Conservation (phyloP, 2,113 vertebrate genomes). For the Vicugna pacos region DNA sequence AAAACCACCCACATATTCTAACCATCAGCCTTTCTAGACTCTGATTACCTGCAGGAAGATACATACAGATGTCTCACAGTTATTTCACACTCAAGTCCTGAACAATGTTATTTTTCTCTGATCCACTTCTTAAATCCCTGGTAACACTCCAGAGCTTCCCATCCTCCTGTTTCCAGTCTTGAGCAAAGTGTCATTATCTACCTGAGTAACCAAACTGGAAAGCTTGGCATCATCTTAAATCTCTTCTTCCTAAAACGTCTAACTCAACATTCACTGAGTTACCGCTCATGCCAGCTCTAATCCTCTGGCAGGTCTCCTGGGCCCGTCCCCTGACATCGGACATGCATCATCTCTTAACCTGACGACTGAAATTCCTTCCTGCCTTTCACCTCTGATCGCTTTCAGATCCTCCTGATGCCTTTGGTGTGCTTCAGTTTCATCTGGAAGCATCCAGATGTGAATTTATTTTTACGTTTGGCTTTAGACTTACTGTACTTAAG, state of each 20-base stretch:
- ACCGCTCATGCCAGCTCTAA: not conserved
- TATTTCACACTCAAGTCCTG: slow-evolving; percentile 1
- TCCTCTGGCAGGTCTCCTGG: not conserved
- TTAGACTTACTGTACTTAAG: not conserved
- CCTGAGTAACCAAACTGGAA: not conserved
- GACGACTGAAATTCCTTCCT: not conserved
- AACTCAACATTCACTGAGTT: not conserved
- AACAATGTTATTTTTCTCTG: not conserved
- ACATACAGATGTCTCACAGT: not conserved
- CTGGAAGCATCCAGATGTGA: not conserved
- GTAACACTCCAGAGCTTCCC: not conserved
- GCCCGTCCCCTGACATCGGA: not conserved
- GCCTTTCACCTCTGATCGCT: not conserved
- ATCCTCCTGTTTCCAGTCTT: not conserved
- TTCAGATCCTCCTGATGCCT: not conserved
- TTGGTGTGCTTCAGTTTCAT: not conserved
- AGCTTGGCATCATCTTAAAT: not conserved
- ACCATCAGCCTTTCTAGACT: not conserved
- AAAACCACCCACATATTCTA: not conserved
- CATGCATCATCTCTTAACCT: not conserved
- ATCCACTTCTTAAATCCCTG: not conserved
- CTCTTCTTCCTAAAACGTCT: not conserved
- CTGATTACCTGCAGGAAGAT: not conserved
- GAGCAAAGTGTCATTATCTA: not conserved
- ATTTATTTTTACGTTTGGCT: not conserved